phyloP scores from a whole-genome alignment of 2,797 vertebrate species.

The Taenioides sp. region DNA sequence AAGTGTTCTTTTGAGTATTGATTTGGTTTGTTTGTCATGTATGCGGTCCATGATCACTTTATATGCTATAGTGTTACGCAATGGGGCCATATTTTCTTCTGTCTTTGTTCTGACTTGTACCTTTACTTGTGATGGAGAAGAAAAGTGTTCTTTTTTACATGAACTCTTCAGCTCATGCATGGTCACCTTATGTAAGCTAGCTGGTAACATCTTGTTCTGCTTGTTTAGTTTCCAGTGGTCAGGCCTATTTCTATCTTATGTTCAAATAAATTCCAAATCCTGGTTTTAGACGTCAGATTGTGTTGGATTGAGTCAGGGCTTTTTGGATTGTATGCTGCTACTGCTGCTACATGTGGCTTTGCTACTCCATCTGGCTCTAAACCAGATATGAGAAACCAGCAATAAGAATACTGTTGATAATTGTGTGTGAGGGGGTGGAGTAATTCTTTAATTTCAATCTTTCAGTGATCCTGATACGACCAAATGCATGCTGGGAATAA shows the following conservation, averaged over 20 bases:
- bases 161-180: background rate
- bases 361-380: conserved; percentile 7
- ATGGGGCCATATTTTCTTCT: background rate
- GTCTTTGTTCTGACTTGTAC: conserved; percentile 4
- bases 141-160: background rate
- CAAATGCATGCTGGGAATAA: background rate
- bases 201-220: conserved; percentile 14
- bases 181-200: conserved; percentile 30
- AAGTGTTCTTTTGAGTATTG: background rate
- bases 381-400: conserved; percentile 12
- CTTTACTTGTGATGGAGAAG: conserved; percentile 14
- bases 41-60: background rate
- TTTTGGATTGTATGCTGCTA: conserved; percentile 37
- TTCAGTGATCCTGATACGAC: background rate
- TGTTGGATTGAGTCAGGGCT: conserved; percentile 38
- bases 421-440: background rate
- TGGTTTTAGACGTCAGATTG: conserved; percentile 57
- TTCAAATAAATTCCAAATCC: conserved; percentile 61
- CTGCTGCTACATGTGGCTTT: conserved; percentile 18
- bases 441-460: conserved; percentile 9
- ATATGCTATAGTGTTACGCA: background rate
- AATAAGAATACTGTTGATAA: conserved; percentile 1
- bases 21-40: background rate
- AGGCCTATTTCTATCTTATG: conserved; percentile 52
- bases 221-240: conserved; percentile 21